Conservation (phyloP, 2,888 invertebrate species). For the Cephus nigrinus region DNA sequence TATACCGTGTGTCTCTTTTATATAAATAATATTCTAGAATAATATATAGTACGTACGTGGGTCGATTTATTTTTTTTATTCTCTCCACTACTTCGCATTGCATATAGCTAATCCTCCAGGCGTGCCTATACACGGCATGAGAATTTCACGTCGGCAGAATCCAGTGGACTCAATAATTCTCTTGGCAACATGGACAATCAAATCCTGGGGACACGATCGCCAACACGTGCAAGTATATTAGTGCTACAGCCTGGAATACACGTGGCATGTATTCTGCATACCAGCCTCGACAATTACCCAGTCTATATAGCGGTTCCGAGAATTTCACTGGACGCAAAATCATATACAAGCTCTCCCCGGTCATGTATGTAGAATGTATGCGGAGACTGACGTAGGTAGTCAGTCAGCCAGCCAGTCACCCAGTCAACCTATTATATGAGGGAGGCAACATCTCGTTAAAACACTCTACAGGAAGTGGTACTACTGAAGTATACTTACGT, state of each 20-base stretch:
- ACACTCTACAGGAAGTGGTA: background rate
- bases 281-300: slow-evolving; percentile 55
- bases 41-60: background rate
- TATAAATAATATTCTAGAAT: background rate
- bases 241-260: slow-evolving; percentile 44
- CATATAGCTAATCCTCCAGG: background rate
- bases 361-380: background rate
- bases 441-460: background rate
- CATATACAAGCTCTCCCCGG: slow-evolving; percentile 20
- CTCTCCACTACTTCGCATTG: background rate
- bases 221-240: slow-evolving; percentile 59
- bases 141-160: slow-evolving; percentile 31
- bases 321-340: slow-evolving; percentile 41
- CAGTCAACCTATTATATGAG: background rate
- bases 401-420: no score
- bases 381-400: background rate
- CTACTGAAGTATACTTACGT: background rate
- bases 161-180: slow-evolving; percentile 53
- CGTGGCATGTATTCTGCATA: slow-evolving; percentile 56
- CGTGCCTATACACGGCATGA: background rate
- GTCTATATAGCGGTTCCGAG: slow-evolving; percentile 37
- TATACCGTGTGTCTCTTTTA: background rate
- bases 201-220: slow-evolving; percentile 59
- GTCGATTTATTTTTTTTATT: background rate
- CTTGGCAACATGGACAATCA: slow-evolving; percentile 56